Conservation (phyloP, 2,113 vertebrate species). For the Potamarius usumacintae region DNA sequence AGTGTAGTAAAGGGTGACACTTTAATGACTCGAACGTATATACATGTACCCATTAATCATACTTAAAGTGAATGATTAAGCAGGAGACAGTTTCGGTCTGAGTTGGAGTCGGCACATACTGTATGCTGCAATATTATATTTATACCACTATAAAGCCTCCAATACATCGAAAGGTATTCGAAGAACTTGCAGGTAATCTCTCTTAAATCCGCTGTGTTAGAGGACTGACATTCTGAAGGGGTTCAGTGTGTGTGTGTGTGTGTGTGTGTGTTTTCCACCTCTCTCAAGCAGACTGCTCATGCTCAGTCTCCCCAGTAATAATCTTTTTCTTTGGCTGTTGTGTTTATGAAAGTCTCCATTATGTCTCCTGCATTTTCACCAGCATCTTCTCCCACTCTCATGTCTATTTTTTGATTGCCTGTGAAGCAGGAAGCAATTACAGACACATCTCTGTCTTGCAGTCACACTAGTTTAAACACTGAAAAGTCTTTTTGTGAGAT, state of each 20-base stretch:
- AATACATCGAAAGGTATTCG: slow-evolving; percentile 48
- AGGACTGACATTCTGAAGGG: neutral
- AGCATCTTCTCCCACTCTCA: slow-evolving; percentile 14
- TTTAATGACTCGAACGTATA: slow-evolving; percentile 31
- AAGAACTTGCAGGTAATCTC: slow-evolving; percentile 53
- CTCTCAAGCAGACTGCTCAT: slow-evolving; percentile 24
- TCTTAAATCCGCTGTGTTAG: slow-evolving; percentile 26
- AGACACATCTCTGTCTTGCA: slow-evolving; percentile 1
- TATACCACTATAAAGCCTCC: slow-evolving; percentile 47
- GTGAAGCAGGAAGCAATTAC: slow-evolving; percentile 38
- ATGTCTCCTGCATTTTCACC: slow-evolving; percentile 21
- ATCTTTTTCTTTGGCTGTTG: slow-evolving; percentile 15
- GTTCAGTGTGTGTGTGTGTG: slow-evolving; percentile 19
- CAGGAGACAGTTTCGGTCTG: slow-evolving; percentile 21
- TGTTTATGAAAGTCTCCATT: slow-evolving; percentile 20
- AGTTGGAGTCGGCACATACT: slow-evolving; percentile 13
- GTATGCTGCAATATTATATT: slow-evolving; percentile 37
- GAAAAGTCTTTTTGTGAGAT: neutral
- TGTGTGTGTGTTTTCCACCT: neutral
- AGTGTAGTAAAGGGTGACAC: neutral
- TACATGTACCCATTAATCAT: slow-evolving; percentile 13
- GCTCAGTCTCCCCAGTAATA: neutral
- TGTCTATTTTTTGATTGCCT: slow-evolving; percentile 23
- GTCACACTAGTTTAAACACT: slow-evolving; percentile 2
- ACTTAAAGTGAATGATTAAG: slow-evolving; percentile 19